A percentile compares a stretch with the other conserved stretches of the same genome.
These are phyloP conservation scores for Drosophila willistoni DNA, from an alignment of 1,140 invertebrate genomes.

Conservation along the genomic window DNA sequence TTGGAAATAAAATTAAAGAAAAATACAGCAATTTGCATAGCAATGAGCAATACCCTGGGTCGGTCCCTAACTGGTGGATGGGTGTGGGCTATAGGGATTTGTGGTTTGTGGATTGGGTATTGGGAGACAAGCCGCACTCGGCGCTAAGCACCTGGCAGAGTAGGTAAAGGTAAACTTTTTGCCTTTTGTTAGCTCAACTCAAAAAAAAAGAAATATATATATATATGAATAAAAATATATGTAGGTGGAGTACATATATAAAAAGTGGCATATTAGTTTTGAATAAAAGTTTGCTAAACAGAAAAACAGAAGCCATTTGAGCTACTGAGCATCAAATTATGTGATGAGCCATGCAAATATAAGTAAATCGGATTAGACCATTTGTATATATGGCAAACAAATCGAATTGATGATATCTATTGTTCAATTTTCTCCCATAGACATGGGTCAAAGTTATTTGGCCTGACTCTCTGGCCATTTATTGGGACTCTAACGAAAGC, in stretches of 20 bases:
- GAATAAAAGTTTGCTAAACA: neutral
- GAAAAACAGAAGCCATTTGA: neutral
- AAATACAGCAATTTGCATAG: conserved; percentile 78
- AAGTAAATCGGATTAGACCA: neutral
- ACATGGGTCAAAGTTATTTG: too few species aligned
- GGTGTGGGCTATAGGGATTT: too few species aligned
- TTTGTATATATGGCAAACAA: neutral
- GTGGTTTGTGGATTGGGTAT: conserved; percentile 5
- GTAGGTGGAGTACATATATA: neutral
- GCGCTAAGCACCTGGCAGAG: conserved; percentile 34
- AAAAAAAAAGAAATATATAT: neutral
- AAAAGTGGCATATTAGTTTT: neutral
- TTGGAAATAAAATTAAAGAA: conserved; percentile 74
- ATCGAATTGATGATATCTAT: conserved; percentile 6
- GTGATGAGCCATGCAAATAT: neutral
- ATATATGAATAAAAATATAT: too few species aligned
- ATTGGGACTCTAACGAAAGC: conserved; percentile 44
- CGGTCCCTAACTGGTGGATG: conserved; percentile 4
- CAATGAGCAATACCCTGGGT: conserved; percentile 49
- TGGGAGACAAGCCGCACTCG: conserved; percentile 34
- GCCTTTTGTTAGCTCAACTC: conserved; percentile 33
- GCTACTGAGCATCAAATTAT: neutral
- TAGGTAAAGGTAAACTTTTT: conserved; percentile 33
- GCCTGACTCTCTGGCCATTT: conserved; percentile 29
- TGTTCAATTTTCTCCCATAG: conserved; percentile 18